phyloP scores from a whole-genome alignment of 2,888 invertebrate genomes.

The Stenotaenia linearis region DNA sequence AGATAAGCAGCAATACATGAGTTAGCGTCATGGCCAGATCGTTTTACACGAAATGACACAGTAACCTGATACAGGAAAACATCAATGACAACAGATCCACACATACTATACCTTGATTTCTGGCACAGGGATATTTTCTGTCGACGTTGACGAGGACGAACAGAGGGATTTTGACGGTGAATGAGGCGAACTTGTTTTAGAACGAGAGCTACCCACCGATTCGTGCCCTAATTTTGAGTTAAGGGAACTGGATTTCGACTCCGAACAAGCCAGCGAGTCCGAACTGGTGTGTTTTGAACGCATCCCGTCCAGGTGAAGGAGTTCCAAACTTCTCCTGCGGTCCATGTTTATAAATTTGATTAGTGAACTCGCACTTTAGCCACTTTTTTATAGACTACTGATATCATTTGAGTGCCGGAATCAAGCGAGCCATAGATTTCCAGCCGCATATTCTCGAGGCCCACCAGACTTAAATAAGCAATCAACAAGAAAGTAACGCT shows the following conservation, averaged over 20 bases:
- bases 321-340: conserved; percentile 27
- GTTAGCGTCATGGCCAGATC: background rate
- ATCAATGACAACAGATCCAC: background rate
- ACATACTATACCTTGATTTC: conserved; percentile 37
- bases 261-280: conserved; percentile 68
- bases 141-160: conserved; percentile 38
- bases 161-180: conserved; percentile 38
- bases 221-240: conserved; percentile 78
- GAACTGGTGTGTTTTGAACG: conserved; percentile 27
- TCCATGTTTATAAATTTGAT: background rate
- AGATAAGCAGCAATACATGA: background rate
- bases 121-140: conserved; percentile 38
- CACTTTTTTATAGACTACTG: background rate
- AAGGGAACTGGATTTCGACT: conserved; percentile 77
- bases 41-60: no score
- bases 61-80: background rate
- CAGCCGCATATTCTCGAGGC: no score
- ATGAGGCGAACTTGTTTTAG: conserved; percentile 49
- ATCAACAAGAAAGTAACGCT: no score
- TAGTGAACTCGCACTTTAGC: background rate
- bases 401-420: no score
- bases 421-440: no score
- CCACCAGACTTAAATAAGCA: no score
- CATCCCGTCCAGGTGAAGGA: conserved; percentile 1
- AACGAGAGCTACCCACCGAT: conserved; percentile 63